phyloP scores from a whole-genome alignment of 1,140 invertebrate genomes.

The Drosophila lini region DNA sequence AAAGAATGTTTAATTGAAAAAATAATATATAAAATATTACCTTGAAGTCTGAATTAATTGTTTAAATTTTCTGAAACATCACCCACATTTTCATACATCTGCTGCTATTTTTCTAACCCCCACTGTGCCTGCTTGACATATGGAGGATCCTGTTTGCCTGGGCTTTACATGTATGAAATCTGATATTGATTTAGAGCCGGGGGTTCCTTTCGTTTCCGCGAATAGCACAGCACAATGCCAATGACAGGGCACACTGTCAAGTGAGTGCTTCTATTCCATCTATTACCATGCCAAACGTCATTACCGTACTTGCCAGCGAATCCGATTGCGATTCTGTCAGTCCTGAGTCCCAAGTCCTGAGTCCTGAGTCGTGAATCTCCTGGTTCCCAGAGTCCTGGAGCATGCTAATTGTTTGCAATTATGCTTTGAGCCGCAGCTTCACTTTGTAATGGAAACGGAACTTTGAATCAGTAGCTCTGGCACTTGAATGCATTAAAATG shows the following conservation, averaged over 20 bases:
- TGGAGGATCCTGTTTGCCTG: slow-evolving; percentile 6
- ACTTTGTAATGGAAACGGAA: slow-evolving; percentile 52
- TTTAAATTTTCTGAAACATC: not conserved
- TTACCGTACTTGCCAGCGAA: slow-evolving; percentile 15
- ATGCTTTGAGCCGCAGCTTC: slow-evolving; percentile 65
- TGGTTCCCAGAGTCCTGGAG: slow-evolving; percentile 18
- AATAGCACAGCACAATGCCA: slow-evolving; percentile 24
- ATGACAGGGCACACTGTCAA: slow-evolving; percentile 32
- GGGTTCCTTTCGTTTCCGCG: slow-evolving; percentile 21
- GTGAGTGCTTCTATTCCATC: slow-evolving; percentile 25
- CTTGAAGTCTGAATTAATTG: not conserved
- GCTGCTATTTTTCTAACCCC: not conserved
- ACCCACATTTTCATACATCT: not conserved
- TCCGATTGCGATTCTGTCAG: slow-evolving; percentile 12
- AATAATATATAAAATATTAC: too few relatives aligned
- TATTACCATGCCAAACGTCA: slow-evolving; percentile 18
- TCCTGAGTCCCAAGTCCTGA: slow-evolving; percentile 4
- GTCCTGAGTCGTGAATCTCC: slow-evolving; percentile 8
- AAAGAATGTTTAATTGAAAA: too few relatives aligned
- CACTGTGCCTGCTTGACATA: slow-evolving; percentile 10
- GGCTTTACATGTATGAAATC: slow-evolving; percentile 25
- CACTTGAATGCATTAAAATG: slow-evolving; percentile 41
- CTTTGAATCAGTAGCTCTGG: slow-evolving; percentile 21
- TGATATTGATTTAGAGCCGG: slow-evolving; percentile 33
- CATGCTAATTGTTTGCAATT: slow-evolving; percentile 82